Conservation (phyloP, 2,113 vertebrate genomes). For the Microcebus ravelobensis region DNA sequence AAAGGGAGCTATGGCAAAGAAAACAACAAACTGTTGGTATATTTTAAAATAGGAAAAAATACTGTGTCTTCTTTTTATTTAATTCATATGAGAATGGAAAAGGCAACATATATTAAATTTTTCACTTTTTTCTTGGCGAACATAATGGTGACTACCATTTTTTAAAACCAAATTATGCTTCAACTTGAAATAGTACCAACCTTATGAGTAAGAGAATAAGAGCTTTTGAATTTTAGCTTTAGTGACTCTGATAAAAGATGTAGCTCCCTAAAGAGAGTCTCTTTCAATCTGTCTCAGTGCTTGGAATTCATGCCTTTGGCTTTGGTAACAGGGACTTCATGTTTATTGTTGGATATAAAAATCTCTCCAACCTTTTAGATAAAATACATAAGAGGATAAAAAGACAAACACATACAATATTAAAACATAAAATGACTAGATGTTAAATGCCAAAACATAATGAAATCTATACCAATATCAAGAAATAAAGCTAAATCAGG, state of each 20-base stretch:
- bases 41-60: background rate
- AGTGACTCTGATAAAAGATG: background rate
- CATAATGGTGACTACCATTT: background rate
- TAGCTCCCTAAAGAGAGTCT: background rate
- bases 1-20: background rate
- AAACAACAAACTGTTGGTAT: background rate
- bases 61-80: background rate
- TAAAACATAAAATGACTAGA: background rate
- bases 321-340: background rate
- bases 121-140: background rate
- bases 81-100: background rate
- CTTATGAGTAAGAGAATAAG: background rate
- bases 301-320: background rate
- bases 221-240: conserved; percentile 17
- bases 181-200: background rate
- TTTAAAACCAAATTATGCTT: background rate
- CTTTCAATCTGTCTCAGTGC: background rate
- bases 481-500: conserved; percentile 21
- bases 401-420: background rate
- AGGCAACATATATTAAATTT: background rate
- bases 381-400: background rate
- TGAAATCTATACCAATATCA: background rate
- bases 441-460: background rate
- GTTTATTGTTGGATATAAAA: background rate
- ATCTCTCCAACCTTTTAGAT: background rate